Base-by-base conservation (phyloP, 2,797 vertebrate species). In the Sebastes kiyomatsui region DNA sequence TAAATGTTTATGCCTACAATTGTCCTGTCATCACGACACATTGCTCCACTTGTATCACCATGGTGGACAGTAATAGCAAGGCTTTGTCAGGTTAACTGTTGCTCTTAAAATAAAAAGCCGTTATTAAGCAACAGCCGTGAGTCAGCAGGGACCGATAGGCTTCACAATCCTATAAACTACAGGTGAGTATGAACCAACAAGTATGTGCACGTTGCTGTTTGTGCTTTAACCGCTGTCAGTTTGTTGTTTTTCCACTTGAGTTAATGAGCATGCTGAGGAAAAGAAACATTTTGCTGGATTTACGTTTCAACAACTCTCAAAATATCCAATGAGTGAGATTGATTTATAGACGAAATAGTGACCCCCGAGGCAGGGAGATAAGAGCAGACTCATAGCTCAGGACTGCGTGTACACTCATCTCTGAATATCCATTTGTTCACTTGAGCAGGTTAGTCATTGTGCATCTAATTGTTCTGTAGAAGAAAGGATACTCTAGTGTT, bases 51-150 rank as follows among this genome's bases (percentile, higher is more conserved):
- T 87, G 82, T 60, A 83, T 49, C 71, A 25, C 80, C 55, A 23
- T 64, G 87, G 88, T 80, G 28, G 5, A 23, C 54, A 52, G 68
- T 88, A 81, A 91, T 88, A 90, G 78, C 54, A 20, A 35, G 79
- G 79, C 81, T 90, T 90, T 84, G 72, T 77, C 67, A 32, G 30
- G 35, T 72, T 82, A 68, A 84, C 79, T n/a, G 42, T 61, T 77
- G 46, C 58, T 85, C 59, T 66, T 72, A 75, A 82, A 89, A 80
- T 68, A 42, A 87, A 46, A 91, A 77, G 55, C 46, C 14, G 67
- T 78, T 69, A 82, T 90, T 87, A 87, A 84, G 71, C 46, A 88
- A 69, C 82, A 87, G 87, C 90, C 81, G 85, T 82, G 83, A 91
- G 81, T 87, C 83, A 85, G 72, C 79, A 20, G 61, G 28, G 30